Percentiles rank a stretch among this genome's conserved stretches.
Conservation (phyloP, 2,113 vertebrate genomes). For the Nanger granti region DNA sequence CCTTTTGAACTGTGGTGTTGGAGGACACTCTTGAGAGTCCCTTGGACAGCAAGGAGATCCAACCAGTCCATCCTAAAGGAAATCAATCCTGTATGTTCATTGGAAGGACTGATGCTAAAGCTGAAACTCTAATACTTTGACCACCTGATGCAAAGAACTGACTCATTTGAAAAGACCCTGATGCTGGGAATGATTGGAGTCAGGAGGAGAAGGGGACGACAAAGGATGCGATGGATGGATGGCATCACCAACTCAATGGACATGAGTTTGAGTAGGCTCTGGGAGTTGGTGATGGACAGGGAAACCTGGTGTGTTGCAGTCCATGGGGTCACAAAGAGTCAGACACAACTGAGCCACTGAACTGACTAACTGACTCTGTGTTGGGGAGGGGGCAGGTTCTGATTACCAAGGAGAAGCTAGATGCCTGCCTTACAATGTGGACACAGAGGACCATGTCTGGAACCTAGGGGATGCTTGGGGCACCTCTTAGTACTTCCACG, state of each 20-base stretch:
- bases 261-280: not conserved
- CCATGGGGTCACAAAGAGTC: not conserved
- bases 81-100: not conserved
- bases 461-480: not conserved
- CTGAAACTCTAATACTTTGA: not conserved
- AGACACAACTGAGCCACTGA: not conserved
- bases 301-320: not conserved
- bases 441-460: not conserved
- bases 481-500: not conserved
- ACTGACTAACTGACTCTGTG: not conserved
- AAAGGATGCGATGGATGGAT: not conserved
- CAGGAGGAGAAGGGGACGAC: not conserved
- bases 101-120: not conserved
- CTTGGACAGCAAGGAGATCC: not conserved
- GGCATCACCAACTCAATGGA: not conserved
- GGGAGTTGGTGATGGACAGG: not conserved
- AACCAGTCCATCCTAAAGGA: not conserved
- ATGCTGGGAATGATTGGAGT: not conserved
- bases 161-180: not conserved
- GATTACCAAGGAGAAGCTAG: not conserved
- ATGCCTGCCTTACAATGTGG: not conserved
- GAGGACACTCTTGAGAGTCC: not conserved
- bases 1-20: not conserved
- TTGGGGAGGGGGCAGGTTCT: not conserved
- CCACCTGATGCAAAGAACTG: not conserved